Conservation (phyloP, 1,140 invertebrate species). For the Bombus sylvicola region DNA sequence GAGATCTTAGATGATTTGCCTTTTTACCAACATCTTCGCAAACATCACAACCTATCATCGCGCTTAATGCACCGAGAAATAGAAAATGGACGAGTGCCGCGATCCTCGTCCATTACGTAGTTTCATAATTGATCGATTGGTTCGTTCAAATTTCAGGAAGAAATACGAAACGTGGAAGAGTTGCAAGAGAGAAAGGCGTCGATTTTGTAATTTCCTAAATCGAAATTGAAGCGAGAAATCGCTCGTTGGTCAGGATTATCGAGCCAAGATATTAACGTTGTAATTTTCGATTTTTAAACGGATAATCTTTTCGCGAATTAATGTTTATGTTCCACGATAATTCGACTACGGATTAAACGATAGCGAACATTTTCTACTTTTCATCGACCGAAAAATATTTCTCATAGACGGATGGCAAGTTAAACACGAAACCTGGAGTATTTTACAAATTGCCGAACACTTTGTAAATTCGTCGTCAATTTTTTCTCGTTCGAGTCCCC, state of each 20-base stretch:
- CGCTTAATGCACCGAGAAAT: background rate
- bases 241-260: background rate
- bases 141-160: background rate
- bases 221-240: background rate
- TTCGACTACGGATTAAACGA: background rate
- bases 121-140: too few species aligned
- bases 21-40: background rate
- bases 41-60: background rate
- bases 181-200: background rate
- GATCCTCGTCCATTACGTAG: too few species aligned
- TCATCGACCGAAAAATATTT: background rate
- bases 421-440: background rate
- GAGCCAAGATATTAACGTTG: too few species aligned
- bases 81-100: background rate
- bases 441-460: background rate
- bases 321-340: background rate
- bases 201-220: background rate
- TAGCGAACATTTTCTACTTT: background rate
- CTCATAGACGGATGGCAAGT: background rate
- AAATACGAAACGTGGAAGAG: background rate
- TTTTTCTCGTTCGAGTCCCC: background rate
- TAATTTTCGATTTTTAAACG: background rate
- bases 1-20: background rate
- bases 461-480: background rate
- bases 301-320: background rate